Evolutionary conservation across 2,797 vertebrate genomes (phyloP).

Genomic region (Allenopithecus nigroviridis): DNA sequence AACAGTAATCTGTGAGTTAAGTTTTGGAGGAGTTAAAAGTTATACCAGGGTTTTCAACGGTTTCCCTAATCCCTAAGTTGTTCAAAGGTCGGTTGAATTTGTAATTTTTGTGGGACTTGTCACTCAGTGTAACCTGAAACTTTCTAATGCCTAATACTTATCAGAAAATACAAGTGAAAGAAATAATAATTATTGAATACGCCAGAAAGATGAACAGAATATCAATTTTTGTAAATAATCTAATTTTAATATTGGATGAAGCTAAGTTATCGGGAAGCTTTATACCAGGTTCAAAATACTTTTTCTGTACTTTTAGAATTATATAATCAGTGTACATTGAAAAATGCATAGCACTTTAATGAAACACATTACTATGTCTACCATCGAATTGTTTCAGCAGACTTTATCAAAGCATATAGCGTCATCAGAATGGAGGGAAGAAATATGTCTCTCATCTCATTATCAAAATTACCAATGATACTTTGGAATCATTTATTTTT

Average conservation of each 20-base stretch:
- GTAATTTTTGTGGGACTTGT: neutral
- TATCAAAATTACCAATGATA: slow-evolving; percentile 43
- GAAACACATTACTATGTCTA: neutral
- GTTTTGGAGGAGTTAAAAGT: neutral
- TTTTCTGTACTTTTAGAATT: neutral
- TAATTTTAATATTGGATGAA: neutral
- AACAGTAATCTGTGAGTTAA: neutral
- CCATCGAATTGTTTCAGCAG: neutral
- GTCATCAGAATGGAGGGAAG: neutral
- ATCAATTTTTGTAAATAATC: neutral
- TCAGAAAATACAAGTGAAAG: neutral
- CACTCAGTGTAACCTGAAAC: neutral
- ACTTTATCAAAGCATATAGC: neutral
- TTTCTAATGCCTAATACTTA: neutral
- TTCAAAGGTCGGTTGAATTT: neutral
- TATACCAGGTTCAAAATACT: neutral
- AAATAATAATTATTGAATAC: neutral
- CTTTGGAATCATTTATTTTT: slow-evolving; percentile 57
- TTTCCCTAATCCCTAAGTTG: too few relatives aligned
- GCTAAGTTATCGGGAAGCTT: neutral
- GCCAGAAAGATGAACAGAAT: neutral
- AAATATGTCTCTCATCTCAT: slow-evolving; percentile 14
- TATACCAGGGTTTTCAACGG: neutral
- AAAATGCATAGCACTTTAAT: neutral
- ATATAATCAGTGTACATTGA: neutral